phyloP scores from a whole-genome alignment of 2,797 vertebrate genomes.

The Peromyscus attwateri region DNA sequence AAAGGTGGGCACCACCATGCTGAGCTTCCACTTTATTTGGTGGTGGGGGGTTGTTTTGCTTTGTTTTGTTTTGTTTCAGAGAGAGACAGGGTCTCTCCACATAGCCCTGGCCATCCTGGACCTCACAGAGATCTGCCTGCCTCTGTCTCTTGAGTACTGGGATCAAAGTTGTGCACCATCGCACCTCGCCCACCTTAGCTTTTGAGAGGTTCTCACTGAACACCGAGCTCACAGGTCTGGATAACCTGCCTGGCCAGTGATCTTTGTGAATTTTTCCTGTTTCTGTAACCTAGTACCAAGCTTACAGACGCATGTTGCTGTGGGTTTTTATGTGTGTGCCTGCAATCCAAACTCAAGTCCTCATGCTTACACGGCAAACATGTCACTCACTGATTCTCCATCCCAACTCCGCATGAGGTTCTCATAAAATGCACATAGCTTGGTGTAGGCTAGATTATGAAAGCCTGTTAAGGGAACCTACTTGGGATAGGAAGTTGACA shows the following conservation, averaged over 20 bases:
- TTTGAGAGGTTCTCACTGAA: neutral
- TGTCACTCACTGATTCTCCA: neutral
- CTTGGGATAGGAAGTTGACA: neutral
- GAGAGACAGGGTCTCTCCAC: neutral
- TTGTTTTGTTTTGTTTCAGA: neutral
- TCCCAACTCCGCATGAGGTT: neutral
- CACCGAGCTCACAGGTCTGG: neutral
- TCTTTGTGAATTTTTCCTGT: neutral
- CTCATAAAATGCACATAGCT: neutral
- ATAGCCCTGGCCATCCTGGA: neutral
- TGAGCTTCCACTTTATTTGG: neutral
- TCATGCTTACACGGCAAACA: neutral
- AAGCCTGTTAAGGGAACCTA: neutral
- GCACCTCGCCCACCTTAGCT: neutral
- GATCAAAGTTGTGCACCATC: too few relatives aligned
- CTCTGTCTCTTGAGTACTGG: neutral
- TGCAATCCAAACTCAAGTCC: neutral
- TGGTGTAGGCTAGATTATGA: neutral
- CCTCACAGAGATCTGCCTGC: neutral
- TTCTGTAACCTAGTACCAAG: neutral
- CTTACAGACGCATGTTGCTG: neutral
- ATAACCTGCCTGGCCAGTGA: neutral
- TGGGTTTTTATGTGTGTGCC: neutral
- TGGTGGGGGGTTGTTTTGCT: neutral
- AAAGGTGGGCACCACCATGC: neutral